Evolutionary conservation across 2,113 vertebrate genomes (phyloP), one percentile per base, ranked within the genome.

Genomic region (Daubentonia madagascariensis): DNA sequence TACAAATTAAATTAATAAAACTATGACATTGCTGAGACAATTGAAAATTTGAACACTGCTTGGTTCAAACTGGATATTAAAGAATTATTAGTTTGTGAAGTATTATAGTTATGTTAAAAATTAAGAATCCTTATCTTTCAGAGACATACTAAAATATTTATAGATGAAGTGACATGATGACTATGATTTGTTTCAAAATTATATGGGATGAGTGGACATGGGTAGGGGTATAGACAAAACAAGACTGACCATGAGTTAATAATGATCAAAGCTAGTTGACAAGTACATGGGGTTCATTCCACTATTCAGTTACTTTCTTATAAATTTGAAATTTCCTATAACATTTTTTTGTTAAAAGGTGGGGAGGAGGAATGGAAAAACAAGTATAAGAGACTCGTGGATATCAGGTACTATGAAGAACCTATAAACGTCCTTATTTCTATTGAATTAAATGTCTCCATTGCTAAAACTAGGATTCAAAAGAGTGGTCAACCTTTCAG

Each of bases 171-270:
- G 45, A 87, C 57, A 45, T 20, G 1, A 84, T 28, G 45, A 65
- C 28, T 87, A 12, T 81, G 28, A 70, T 95, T 67, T 95, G 65
- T 72, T 91, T 91, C 70, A 70, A 96, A 95, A 92, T 89, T 63
- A 86, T 54, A 85, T 35, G 37, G 6, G 28, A 85, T 92, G 20
- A 87, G 23, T 67, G 20, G 28, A 87, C 94, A 68, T 65, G 11
- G 40, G 25, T 40, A 7, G 35, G 17, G 11, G 11, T 70, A 63
- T 2, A 84, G 7, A 78, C 83, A 30, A 83, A 91, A 94, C 6
- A 81, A 94, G 76, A 72, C 52, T 73, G 35, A 91, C 25, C 50
- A 52, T 40, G 70, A 83, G 22, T 13, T 91, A 67, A 25, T 6
- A 81, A 57, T 35, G 72, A 76, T 12, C 18, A 12, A 88, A 91